A percentile compares a stretch with the other conserved stretches of the same genome.
These are phyloP conservation scores for Perizoma affinitatum DNA, from an alignment of 2,888 invertebrate genomes.

Conservation along the genomic window DNA sequence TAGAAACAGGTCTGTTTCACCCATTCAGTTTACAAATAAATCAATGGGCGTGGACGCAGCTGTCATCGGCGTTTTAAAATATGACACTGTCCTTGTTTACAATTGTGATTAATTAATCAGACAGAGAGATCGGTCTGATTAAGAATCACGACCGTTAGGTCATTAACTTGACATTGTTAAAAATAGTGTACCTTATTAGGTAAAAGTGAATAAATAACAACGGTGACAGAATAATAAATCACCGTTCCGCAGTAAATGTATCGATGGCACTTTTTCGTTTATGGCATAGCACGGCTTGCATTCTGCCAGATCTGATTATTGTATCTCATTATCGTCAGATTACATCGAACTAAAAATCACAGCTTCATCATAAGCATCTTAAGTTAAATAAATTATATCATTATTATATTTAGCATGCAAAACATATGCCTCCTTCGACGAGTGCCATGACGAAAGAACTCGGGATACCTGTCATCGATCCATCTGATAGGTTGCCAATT, in stretches of 20 bases:
- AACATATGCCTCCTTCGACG: no score
- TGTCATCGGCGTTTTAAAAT: constrained; percentile 41
- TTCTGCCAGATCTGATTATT: constrained; percentile 18
- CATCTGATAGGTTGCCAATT: no score
- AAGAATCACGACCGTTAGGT: constrained; percentile 41
- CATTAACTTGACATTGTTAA: constrained; percentile 36
- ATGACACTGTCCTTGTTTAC: constrained; percentile 42
- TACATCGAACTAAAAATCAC: constrained; percentile 7
- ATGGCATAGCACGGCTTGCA: constrained; percentile 20
- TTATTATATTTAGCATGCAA: no score
- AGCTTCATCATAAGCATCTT: not conserved
- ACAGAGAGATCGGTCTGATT: constrained; percentile 43
- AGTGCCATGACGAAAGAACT: no score
- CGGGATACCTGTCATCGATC: no score
- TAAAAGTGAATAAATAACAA: constrained; percentile 33
- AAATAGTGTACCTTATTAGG: constrained; percentile 38
- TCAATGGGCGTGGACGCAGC: constrained; percentile 41
- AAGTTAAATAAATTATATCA: not conserved
- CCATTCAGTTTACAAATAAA: constrained; percentile 35
- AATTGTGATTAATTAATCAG: constrained; percentile 46
- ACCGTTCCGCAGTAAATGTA: constrained; percentile 26
- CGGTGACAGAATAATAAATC: constrained; percentile 30
- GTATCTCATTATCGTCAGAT: constrained; percentile 17
- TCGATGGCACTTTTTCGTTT: constrained; percentile 27
- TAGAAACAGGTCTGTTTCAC: constrained; percentile 25